Conservation (phyloP, 2,888 invertebrate species). For the Ennomos quercinarius region DNA sequence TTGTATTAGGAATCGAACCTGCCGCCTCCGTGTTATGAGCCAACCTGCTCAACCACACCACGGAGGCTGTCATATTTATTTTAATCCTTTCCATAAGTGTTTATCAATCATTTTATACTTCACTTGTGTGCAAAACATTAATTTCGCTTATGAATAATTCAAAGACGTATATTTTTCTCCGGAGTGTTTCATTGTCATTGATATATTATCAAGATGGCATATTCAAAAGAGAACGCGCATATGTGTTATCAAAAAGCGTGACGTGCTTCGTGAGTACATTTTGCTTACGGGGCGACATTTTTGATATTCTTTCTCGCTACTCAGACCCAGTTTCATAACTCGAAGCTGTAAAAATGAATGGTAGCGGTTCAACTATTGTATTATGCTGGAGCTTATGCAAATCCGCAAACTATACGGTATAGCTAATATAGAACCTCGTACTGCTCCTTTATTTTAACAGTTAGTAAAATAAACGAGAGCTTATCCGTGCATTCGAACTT, state of each 20-base stretch:
- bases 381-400: constrained; percentile 23
- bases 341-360: too few species aligned
- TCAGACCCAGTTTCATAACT: constrained; percentile 17
- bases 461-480: constrained; percentile 1
- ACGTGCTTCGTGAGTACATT: constrained; percentile 6
- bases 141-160: too few species aligned
- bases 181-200: not conserved
- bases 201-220: constrained; percentile 5
- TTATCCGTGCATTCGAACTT: not conserved
- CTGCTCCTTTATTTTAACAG: constrained; percentile 7
- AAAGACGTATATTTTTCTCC: too few species aligned
- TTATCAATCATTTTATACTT: too few species aligned
- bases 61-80: too few species aligned
- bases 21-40: too few species aligned
- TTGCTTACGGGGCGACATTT: constrained; percentile 11
- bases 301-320: constrained; percentile 10
- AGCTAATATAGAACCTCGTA: constrained; percentile 6
- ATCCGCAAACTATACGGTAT: constrained; percentile 9
- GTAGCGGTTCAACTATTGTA: constrained; percentile 23
- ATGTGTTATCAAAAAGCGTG: constrained; percentile 7
- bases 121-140: too few species aligned
- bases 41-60: too few species aligned
- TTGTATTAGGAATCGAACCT: too few species aligned
- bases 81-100: too few species aligned
- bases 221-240: constrained; percentile 5